Evolutionary conservation across 2,888 invertebrate genomes (phyloP).

Genomic region (Eustalomyia histrio): DNA sequence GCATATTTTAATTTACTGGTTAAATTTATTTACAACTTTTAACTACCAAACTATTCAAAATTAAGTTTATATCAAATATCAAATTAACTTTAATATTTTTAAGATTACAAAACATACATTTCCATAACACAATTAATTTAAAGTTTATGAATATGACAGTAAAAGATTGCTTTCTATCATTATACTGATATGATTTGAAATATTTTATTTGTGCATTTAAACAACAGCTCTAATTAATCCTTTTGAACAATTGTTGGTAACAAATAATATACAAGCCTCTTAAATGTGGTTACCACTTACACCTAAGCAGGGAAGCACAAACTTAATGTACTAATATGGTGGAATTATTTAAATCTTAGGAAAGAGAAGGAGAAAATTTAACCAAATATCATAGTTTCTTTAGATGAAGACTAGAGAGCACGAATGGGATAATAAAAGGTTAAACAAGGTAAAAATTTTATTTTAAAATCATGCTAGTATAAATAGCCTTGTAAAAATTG

Average conservation of each 20-base stretch:
- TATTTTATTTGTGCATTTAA: slow-evolving; percentile 51
- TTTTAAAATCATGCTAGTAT: too few species aligned
- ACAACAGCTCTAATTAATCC: slow-evolving; percentile 61
- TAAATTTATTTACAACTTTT: slow-evolving; percentile 2
- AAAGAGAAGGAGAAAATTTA: too few species aligned
- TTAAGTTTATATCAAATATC: not conserved
- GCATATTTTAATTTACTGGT: not conserved
- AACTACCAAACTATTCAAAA: not conserved
- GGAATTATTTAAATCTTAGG: too few species aligned
- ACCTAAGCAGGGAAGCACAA: slow-evolving; percentile 7
- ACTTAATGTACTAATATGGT: not conserved
- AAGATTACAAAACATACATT: slow-evolving; percentile 47
- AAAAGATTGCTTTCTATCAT: slow-evolving; percentile 62
- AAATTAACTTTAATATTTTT: slow-evolving; percentile 21
- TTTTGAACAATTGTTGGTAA: slow-evolving; percentile 44
- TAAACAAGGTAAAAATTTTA: too few species aligned
- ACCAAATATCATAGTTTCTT: too few species aligned
- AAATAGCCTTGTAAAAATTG: too few species aligned
- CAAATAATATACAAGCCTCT: slow-evolving; percentile 18
- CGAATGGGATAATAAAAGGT: too few species aligned
- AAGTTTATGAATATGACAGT: slow-evolving; percentile 55
- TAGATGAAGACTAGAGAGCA: too few species aligned
- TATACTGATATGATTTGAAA: slow-evolving; percentile 53
- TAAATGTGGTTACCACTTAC: slow-evolving; percentile 18
- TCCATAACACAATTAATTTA: slow-evolving; percentile 51